A percentile compares a stretch with the other conserved stretches of the same genome.
Conservation (phyloP, 2,888 invertebrate genomes). For the Lasioglossum malachurum region DNA sequence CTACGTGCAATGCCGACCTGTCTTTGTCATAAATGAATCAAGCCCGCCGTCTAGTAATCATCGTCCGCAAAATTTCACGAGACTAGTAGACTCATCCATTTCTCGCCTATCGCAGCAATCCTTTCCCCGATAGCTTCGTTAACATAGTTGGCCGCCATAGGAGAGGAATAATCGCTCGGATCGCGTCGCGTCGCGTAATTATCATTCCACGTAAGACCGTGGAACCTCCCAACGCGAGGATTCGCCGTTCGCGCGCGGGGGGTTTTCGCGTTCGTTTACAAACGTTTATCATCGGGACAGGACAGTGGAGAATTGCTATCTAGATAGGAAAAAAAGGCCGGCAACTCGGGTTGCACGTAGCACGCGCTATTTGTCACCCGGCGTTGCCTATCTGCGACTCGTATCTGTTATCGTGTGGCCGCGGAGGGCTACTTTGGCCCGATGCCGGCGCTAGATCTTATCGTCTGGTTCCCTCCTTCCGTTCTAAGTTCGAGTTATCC, state of each 20-base stretch:
- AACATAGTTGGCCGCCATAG: neutral
- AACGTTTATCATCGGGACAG: constrained; percentile 73
- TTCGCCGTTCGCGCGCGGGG: neutral
- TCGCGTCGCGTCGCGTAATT: constrained; percentile 41
- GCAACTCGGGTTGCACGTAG: constrained; percentile 65
- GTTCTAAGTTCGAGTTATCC: constrained; percentile 71
- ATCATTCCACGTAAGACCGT: constrained; percentile 34
- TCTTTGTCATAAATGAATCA: neutral
- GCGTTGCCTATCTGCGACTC: constrained; percentile 62
- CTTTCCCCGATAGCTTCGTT: constrained; percentile 8
- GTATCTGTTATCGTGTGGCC: constrained; percentile 70
- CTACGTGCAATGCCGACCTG: neutral
- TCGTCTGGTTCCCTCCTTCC: constrained; percentile 56
- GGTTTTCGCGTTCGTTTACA: constrained; percentile 22
- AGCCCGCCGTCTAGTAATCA: neutral
- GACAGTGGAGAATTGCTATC: constrained; percentile 72
- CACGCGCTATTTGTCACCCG: constrained; percentile 70
- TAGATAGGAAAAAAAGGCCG: constrained; percentile 57
- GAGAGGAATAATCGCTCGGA: constrained; percentile 11
- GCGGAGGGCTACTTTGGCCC: constrained; percentile 67
- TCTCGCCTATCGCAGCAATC: neutral
- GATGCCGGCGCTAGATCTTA: constrained; percentile 68
- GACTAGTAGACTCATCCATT: neutral
- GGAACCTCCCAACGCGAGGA: constrained; percentile 57
- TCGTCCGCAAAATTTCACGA: neutral